Percentiles rank a stretch among this genome's conserved stretches.
Conservation (phyloP, 2,113 vertebrate genomes). For the Chaetodon auriga region DNA sequence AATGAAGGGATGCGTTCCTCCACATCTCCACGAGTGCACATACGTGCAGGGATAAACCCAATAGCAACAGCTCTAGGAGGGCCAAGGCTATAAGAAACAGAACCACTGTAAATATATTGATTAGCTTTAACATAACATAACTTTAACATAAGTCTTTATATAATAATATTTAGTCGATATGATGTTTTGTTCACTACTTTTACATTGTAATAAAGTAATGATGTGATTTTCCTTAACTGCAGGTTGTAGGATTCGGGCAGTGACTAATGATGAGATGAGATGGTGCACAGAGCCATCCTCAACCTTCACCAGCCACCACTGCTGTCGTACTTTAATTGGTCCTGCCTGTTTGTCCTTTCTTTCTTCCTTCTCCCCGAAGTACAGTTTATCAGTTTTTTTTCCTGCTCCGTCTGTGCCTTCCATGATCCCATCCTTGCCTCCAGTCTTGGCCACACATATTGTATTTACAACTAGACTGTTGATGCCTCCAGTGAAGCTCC, state of each 20-base stretch:
- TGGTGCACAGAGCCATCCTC: conserved; percentile 9
- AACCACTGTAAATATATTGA: too few relatives aligned
- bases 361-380: conserved; percentile 47
- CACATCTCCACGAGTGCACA: too few relatives aligned
- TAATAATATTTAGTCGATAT: too few relatives aligned
- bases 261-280: background rate
- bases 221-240: background rate
- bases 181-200: background rate
- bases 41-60: too few relatives aligned
- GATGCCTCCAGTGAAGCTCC: conserved; percentile 78
- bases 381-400: conserved; percentile 44
- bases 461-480: conserved; percentile 79
- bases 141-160: too few relatives aligned
- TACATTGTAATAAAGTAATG: background rate
- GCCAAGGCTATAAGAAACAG: too few relatives aligned
- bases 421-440: conserved; percentile 65
- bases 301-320: conserved; percentile 22
- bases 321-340: conserved; percentile 46
- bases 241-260: background rate
- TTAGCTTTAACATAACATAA: too few relatives aligned
- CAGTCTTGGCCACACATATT: conserved; percentile 78
- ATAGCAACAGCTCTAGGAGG: too few relatives aligned
- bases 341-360: conserved; percentile 53
- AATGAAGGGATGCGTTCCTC: too few relatives aligned
- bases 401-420: conserved; percentile 46